These are phyloP conservation scores for Ibidorhyncha struthersii DNA, from an alignment of 2,113 vertebrate species.

Conservation along the genomic window DNA sequence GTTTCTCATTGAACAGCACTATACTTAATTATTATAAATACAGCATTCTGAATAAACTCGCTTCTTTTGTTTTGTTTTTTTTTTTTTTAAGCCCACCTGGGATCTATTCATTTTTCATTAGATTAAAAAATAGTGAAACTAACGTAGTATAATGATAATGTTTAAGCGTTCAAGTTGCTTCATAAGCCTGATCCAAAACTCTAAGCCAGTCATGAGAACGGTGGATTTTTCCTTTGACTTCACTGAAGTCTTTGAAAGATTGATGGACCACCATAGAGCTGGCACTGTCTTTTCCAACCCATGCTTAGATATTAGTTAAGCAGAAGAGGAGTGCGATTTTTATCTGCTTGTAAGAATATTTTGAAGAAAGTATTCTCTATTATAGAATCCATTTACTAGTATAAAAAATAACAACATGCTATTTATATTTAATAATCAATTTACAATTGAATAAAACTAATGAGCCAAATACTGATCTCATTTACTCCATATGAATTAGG, in stretches of 20 bases:
- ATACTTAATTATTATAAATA: background rate
- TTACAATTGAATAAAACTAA: background rate
- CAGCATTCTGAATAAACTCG: background rate
- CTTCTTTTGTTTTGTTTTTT: background rate
- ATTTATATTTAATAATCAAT: slow-evolving; percentile 15
- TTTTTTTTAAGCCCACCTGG: background rate
- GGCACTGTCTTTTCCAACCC: background rate
- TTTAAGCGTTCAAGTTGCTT: background rate
- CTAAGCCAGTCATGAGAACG: background rate
- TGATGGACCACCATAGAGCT: background rate
- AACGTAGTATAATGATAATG: background rate
- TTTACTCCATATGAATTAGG: background rate
- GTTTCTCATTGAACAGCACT: background rate
- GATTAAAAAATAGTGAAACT: background rate
- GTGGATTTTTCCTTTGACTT: background rate
- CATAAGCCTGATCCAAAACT: background rate
- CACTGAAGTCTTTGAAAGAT: background rate
- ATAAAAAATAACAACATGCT: background rate
- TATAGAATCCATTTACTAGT: background rate
- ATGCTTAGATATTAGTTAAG: background rate
- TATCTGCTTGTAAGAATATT: background rate
- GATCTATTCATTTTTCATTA: background rate
- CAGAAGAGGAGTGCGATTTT: background rate
- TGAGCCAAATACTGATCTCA: background rate
- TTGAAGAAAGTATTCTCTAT: background rate